These are phyloP conservation scores for Galeopterus variegatus DNA, from an alignment of 2,113 vertebrate species.

Conservation along the genomic window DNA sequence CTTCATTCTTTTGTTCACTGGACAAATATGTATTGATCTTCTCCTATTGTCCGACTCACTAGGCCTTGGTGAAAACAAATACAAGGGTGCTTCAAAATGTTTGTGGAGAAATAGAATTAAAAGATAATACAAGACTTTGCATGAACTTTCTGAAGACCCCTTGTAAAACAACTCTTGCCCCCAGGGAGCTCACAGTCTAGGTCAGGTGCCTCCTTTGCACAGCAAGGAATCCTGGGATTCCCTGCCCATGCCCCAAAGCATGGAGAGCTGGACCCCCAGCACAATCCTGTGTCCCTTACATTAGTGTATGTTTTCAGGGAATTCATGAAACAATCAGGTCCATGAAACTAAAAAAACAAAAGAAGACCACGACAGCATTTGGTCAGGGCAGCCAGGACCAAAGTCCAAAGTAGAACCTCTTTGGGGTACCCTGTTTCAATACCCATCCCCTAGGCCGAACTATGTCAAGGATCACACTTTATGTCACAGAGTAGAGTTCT, in stretches of 20 bases:
- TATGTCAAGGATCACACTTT: background rate
- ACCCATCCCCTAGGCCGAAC: background rate
- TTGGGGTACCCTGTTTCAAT: background rate
- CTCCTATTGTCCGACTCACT: background rate
- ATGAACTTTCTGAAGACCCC: too few species aligned
- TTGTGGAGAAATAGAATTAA: too few species aligned
- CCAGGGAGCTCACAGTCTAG: background rate
- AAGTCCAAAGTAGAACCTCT: background rate
- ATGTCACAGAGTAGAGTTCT: background rate
- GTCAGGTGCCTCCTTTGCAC: background rate
- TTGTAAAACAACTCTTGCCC: constrained; percentile 23
- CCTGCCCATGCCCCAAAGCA: background rate
- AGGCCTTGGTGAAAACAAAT: constrained; percentile 4
- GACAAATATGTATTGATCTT: constrained; percentile 19
- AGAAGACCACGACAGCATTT: background rate
- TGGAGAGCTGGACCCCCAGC: background rate
- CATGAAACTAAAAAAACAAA: background rate
- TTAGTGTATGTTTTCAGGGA: background rate
- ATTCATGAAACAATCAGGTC: constrained; percentile 21
- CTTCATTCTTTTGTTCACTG: background rate
- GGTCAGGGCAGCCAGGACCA: background rate
- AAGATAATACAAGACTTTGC: too few species aligned
- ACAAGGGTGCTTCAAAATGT: too few species aligned
- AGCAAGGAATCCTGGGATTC: background rate
- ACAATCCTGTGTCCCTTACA: background rate